Base-by-base conservation (phyloP, 2,888 invertebrate genomes). In the Seira ritae region DNA sequence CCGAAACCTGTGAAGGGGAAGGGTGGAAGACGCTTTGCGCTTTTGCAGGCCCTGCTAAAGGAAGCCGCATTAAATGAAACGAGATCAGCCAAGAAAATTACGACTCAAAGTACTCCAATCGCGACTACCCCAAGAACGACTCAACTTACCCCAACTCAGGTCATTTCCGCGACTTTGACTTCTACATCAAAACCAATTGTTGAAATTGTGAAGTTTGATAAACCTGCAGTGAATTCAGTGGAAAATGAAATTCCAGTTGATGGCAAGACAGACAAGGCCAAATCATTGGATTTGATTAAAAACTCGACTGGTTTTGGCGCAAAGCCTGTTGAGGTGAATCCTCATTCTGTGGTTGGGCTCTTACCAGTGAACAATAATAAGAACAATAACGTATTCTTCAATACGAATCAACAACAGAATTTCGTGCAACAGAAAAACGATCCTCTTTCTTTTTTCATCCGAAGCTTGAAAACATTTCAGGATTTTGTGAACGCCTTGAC, bases 231-330 rank as follows among this genome's bases (percentile, higher is more conserved):
- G 0, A 76, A 69, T 22, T 19, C 50, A 12, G 55, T 37, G n/a
- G 77, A 70, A 65, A 77, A 77, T 31, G 77, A 77, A 20, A 62
- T 77, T 68, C 19, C 12, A 3, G 65, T 75, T 15, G 74, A 75
- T 10, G 67, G 50, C 1, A 70, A 70, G 46, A 19, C 19, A 15
- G 15, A 37, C 46, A 70, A 46, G 42, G 6, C 50, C 31, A 68
- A 23, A 6, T n/a, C n/a, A n/a, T n/a, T n/a, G n/a, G n/a, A n/a
- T n/a, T n/a, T n/a, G 15, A 70, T 37, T 12, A 42, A 37, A 19
- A 71, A 62, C 31, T 2, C 17, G 0, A 72, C 62, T 6, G 62
- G n/a, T 22, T 10, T 71, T 8, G 65, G 46, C 1, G 71, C 66
- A 4, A 78, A 78, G 46, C 71, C 78, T 17, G 42, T 78, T 71